Percentiles rank a stretch among this genome's conserved stretches.
Evolutionary conservation across 2,113 vertebrate species (phyloP).

Genomic region (Gulo gulo): DNA sequence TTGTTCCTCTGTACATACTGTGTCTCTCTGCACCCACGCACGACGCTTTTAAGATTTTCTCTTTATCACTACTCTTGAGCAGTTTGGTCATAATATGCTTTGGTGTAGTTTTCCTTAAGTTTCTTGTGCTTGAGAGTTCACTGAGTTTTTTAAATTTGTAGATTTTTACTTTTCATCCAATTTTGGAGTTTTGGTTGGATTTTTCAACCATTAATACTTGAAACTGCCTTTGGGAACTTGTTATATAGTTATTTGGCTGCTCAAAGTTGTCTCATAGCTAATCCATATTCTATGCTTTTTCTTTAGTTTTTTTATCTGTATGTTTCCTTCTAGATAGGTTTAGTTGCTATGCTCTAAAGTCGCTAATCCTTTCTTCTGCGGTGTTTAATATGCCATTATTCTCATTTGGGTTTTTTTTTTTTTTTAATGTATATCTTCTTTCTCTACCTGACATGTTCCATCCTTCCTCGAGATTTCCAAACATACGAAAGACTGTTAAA

Average conservation of each 20-base stretch:
- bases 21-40: not conserved
- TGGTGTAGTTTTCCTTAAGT: not conserved
- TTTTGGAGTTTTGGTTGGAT: not conserved
- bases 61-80: not conserved
- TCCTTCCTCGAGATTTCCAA: not conserved
- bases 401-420: not conserved
- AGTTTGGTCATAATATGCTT: not conserved
- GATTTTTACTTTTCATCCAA: not conserved
- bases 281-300: not conserved
- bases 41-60: not conserved
- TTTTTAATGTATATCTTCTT: not conserved
- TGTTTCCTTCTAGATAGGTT: not conserved
- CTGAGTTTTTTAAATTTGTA: not conserved
- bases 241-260: not conserved
- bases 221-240: not conserved
- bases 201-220: not conserved
- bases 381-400: not conserved
- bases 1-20: not conserved
- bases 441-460: not conserved
- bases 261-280: not conserved
- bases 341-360: not conserved
- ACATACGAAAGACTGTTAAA: not conserved
- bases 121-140: not conserved
- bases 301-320: not conserved
- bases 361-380: not conserved